A percentile compares a stretch with the other conserved stretches of the same genome.
These are phyloP conservation scores for Baryphthengus martii DNA, from an alignment of 2,113 vertebrate species.

Conservation along the genomic window DNA sequence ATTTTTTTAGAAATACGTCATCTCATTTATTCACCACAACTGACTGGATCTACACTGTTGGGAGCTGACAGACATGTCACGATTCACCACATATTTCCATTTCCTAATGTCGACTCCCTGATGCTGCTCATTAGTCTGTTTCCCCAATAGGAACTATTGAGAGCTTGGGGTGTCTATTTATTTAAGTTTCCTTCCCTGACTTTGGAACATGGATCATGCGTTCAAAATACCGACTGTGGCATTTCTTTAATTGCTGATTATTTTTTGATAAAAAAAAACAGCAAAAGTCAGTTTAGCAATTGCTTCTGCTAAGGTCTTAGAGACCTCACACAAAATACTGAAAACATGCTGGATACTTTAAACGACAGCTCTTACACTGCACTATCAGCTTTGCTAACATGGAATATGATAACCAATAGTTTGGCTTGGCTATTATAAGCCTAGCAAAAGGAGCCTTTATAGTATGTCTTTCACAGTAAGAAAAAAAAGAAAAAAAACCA, in stretches of 20 bases:
- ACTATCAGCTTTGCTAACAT: not conserved
- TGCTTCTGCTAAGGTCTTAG: not conserved
- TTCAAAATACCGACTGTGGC: not conserved
- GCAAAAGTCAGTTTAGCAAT: not conserved
- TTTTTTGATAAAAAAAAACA: not conserved
- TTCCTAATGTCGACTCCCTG: slow-evolving; percentile 13
- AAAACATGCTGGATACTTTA: not conserved
- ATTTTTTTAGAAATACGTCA: not conserved
- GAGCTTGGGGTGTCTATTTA: not conserved
- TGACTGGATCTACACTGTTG: slow-evolving; percentile 26
- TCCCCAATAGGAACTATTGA: not conserved
- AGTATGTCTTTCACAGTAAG: not conserved
- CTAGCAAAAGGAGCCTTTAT: not conserved
- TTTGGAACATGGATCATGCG: not conserved
- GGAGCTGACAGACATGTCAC: slow-evolving; percentile 42
- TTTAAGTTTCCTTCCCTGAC: not conserved
- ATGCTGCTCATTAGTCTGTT: slow-evolving; percentile 18
- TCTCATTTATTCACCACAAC: slow-evolving; percentile 13
- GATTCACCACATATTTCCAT: slow-evolving; percentile 45
- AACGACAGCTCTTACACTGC: not conserved
- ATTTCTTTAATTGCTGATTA: slow-evolving; percentile 7
- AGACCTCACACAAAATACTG: not conserved
- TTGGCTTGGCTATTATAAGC: not conserved
- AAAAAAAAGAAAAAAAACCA: not conserved
- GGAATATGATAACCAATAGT: not conserved